These are phyloP conservation scores for Macrotis lagotis DNA, from an alignment of 2,113 vertebrate species.

Conservation along the genomic window DNA sequence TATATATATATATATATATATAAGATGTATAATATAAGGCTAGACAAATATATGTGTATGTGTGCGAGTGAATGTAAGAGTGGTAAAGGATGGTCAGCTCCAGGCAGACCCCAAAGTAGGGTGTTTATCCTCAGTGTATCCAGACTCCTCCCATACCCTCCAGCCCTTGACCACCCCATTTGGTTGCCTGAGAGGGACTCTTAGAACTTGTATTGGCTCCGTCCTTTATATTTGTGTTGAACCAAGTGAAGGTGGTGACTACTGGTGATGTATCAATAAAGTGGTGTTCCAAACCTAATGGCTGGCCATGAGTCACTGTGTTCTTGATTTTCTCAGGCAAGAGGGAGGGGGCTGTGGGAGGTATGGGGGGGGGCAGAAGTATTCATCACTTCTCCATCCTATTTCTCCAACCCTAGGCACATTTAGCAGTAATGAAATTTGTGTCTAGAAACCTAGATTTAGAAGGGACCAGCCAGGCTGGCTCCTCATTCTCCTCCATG, in stretches of 20 bases:
- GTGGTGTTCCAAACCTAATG: constrained; percentile 76
- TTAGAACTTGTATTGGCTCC: constrained; percentile 78
- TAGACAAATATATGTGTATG: constrained; percentile 81
- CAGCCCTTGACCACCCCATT: background rate
- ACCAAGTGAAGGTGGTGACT: constrained; percentile 88
- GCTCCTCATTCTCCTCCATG: background rate
- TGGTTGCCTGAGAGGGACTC: constrained; percentile 56
- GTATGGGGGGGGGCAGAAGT: background rate
- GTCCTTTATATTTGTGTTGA: constrained; percentile 85
- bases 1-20: constrained; percentile 81
- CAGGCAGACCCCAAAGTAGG: constrained; percentile 75
- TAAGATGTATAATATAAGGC: constrained; percentile 87
- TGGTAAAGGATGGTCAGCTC: constrained; percentile 76
- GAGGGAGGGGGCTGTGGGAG: background rate
- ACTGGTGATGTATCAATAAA: constrained; percentile 88
- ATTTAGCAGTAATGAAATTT: too few species aligned
- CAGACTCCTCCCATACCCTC: constrained; percentile 10
- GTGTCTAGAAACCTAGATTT: too few species aligned
- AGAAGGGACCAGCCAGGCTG: too few species aligned
- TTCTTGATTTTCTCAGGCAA: background rate
- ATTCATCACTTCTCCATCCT: too few species aligned
- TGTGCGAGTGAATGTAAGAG: constrained; percentile 69
- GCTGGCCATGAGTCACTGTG: background rate
- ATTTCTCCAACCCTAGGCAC: too few species aligned
- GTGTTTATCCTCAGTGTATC: constrained; percentile 69